These are phyloP conservation scores for Sminthurides aquaticus DNA, from an alignment of 2,888 invertebrate genomes.

Conservation along the genomic window DNA sequence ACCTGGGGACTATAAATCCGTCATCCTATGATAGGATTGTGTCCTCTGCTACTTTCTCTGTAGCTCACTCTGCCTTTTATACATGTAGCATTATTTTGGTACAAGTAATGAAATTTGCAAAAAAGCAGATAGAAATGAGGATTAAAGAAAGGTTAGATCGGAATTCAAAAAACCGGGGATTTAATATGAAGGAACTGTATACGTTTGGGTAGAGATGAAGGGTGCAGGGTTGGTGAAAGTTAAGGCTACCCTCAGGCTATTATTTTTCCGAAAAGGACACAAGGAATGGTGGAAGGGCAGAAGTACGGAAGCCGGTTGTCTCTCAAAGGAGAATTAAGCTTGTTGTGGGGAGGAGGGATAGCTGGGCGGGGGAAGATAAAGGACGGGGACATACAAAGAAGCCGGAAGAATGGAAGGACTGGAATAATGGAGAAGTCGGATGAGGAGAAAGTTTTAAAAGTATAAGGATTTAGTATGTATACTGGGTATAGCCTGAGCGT, in stretches of 20 bases:
- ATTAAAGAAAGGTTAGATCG: neutral
- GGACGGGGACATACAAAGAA: neutral
- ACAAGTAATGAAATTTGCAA: neutral
- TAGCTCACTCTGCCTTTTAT: too few species aligned
- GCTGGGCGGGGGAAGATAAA: neutral
- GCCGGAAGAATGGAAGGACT: neutral
- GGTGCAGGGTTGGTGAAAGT: neutral
- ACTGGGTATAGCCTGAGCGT: too few species aligned
- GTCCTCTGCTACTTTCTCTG: too few species aligned
- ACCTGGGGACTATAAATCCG: neutral
- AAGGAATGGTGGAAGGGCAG: too few species aligned
- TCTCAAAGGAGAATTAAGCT: too few species aligned
- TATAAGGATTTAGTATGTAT: neutral
- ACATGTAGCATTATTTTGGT: neutral
- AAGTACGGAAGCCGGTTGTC: too few species aligned
- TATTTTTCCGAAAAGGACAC: too few species aligned
- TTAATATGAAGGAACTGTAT: too few species aligned
- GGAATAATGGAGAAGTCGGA: too few species aligned
- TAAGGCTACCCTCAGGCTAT: neutral
- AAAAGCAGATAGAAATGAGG: neutral
- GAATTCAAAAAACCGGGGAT: neutral
- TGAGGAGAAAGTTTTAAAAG: neutral
- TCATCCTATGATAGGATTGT: too few species aligned
- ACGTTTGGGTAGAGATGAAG: neutral
- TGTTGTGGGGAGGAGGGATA: too few species aligned